phyloP scores from a whole-genome alignment of 2,888 invertebrate species.

The Hemaris fuciformis region DNA sequence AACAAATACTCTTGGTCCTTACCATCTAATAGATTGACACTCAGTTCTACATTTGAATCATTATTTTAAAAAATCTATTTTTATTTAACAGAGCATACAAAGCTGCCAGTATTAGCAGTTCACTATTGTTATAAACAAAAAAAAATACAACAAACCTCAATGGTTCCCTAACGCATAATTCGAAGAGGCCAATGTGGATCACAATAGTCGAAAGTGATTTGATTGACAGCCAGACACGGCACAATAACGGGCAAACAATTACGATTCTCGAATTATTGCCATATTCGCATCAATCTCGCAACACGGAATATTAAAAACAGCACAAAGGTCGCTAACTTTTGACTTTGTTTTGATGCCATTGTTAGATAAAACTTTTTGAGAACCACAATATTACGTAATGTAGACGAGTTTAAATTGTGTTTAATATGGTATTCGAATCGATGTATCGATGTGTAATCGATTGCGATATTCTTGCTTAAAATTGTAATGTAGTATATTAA shows the following conservation, averaged over 20 bases:
- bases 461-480: background rate
- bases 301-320: slow-evolving; percentile 60
- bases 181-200: slow-evolving; percentile 57
- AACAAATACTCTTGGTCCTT: no score
- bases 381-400: background rate
- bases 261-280: slow-evolving; percentile 63
- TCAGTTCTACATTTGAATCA: no score
- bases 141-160: slow-evolving; percentile 12
- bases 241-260: slow-evolving; percentile 71
- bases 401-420: slow-evolving; percentile 10
- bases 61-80: background rate
- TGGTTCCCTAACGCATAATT: slow-evolving; percentile 44
- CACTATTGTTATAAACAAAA: background rate
- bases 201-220: slow-evolving; percentile 66
- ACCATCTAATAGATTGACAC: no score
- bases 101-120: background rate
- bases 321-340: slow-evolving; percentile 72
- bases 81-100: background rate
- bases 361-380: slow-evolving; percentile 62
- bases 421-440: slow-evolving; percentile 2
- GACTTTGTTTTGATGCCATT: slow-evolving; percentile 74
- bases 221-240: slow-evolving; percentile 71
- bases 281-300: slow-evolving; percentile 56
- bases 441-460: background rate
- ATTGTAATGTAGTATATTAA: background rate